Percentiles rank a stretch among this genome's conserved stretches.
phyloP scores from a whole-genome alignment of 2,888 invertebrate genomes.

The Epirrhoe alternata region DNA sequence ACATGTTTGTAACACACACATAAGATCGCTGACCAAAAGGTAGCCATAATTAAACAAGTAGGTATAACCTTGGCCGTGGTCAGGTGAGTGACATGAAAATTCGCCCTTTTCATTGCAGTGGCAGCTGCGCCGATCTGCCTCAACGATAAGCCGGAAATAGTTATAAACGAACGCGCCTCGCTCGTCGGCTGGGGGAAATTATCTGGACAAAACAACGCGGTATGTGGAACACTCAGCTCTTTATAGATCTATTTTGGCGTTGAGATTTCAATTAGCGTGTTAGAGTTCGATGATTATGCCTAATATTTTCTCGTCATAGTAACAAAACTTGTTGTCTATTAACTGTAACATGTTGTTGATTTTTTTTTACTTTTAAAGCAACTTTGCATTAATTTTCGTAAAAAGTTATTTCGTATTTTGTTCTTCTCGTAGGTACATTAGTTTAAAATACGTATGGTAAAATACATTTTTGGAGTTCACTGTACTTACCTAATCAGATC shows the following conservation, averaged over 20 bases:
- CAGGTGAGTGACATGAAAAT: constrained; percentile 38
- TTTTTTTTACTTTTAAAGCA: too few relatives aligned
- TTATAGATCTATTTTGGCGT: neutral
- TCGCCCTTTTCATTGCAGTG: constrained; percentile 75
- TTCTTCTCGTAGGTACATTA: too few relatives aligned
- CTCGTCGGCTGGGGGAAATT: constrained; percentile 91
- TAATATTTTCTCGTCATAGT: too few relatives aligned
- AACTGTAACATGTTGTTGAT: too few relatives aligned
- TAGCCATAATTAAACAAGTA: neutral
- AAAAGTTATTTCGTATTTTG: too few relatives aligned
- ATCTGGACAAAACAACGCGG: constrained; percentile 82
- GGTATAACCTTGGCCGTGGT: constrained; percentile 27
- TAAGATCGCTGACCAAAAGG: too few relatives aligned
- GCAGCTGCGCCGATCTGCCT: constrained; percentile 91
- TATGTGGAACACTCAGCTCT: constrained; percentile 52
- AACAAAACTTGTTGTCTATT: too few relatives aligned
- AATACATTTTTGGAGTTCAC: neutral
- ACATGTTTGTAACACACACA: too few relatives aligned
- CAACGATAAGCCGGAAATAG: constrained; percentile 89
- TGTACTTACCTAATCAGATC: neutral
- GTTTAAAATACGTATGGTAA: too few relatives aligned
- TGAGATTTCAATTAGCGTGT: too few relatives aligned
- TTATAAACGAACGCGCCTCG: constrained; percentile 84
- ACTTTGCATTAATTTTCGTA: too few relatives aligned
- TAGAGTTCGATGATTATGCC: too few relatives aligned